Percentiles rank a stretch among this genome's conserved stretches.
Conservation (phyloP, 2,113 vertebrate species). For the Daboia siamensis region DNA sequence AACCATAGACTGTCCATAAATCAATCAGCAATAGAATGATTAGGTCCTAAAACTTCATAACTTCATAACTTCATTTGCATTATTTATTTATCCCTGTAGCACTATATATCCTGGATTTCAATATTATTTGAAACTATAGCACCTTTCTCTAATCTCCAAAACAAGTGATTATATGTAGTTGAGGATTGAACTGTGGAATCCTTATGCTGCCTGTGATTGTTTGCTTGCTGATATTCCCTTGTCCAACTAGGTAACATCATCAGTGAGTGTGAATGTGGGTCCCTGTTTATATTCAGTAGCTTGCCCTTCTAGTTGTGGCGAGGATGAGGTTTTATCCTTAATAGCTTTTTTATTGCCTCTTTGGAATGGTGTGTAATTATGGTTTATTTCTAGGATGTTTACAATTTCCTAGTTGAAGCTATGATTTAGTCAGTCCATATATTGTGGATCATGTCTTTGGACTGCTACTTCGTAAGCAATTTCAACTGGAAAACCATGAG, state of each 20-base stretch:
- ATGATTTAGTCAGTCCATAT: background rate
- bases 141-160: background rate
- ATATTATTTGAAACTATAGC: background rate
- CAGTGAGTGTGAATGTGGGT: background rate
- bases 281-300: background rate
- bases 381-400: background rate
- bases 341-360: background rate
- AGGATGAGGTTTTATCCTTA: background rate
- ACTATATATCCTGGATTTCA: background rate
- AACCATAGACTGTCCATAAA: constrained; percentile 4
- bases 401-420: background rate
- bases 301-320: background rate
- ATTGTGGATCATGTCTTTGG: no score
- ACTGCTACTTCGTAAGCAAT: background rate
- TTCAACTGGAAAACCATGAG: background rate
- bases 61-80: no score
- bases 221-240: background rate
- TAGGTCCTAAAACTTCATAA: background rate
- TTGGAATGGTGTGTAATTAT: background rate
- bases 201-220: background rate
- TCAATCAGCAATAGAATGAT: background rate
- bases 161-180: background rate
- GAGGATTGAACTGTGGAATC: background rate
- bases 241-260: background rate
- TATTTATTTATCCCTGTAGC: background rate